Percentiles rank a stretch among this genome's conserved stretches.
These are phyloP conservation scores for Scopus umbretta DNA, from an alignment of 2,113 vertebrate species.

Conservation along the genomic window DNA sequence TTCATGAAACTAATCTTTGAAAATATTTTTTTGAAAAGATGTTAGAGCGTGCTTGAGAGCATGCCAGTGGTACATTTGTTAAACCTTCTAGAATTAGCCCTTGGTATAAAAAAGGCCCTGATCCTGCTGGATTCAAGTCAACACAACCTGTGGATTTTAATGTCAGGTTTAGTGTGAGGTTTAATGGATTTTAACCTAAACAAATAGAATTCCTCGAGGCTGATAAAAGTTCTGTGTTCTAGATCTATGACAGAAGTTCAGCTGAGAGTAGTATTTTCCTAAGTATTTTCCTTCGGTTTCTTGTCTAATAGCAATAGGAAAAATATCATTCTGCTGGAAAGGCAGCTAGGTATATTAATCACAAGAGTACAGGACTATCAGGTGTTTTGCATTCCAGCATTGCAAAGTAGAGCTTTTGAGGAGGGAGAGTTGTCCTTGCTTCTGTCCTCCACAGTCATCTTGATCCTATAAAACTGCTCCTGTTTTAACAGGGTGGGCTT, in stretches of 20 bases:
- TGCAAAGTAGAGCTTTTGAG: neutral
- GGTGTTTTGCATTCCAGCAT: neutral
- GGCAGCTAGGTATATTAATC: neutral
- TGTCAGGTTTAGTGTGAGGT: neutral
- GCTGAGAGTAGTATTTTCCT: neutral
- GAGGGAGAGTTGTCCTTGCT: neutral
- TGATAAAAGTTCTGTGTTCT: neutral
- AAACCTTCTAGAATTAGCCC: neutral
- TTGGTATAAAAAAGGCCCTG: neutral
- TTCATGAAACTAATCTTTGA: neutral
- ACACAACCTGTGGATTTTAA: neutral
- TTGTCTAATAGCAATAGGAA: neutral
- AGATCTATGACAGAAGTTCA: neutral
- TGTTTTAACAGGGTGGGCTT: neutral
- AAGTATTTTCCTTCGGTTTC: neutral
- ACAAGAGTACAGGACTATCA: neutral
- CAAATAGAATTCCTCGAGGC: neutral
- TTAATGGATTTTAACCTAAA: conserved; percentile 15
- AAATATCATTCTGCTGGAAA: neutral
- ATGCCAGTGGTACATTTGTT: neutral
- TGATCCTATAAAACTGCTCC: neutral
- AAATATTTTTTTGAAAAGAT: conserved; percentile 15
- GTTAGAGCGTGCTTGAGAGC: neutral
- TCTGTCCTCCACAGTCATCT: neutral
- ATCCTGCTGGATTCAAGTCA: neutral